phyloP scores from a whole-genome alignment of 2,113 vertebrate genomes.

The Ardeotis arabs region DNA sequence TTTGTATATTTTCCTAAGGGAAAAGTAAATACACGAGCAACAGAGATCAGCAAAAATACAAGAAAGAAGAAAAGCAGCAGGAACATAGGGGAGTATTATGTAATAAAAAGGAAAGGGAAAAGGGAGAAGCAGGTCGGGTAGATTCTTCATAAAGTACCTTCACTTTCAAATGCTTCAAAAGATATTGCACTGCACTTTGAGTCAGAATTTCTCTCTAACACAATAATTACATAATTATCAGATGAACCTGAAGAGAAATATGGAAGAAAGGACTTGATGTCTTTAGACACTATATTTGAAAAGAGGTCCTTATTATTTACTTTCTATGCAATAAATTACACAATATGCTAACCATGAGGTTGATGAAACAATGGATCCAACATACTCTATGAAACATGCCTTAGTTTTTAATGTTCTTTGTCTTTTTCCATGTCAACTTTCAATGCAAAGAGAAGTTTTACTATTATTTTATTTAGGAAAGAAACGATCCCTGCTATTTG shows the following conservation, averaged over 20 bases:
- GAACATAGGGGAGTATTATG: not conserved
- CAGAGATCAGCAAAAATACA: slow-evolving; percentile 42
- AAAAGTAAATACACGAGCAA: slow-evolving; percentile 19
- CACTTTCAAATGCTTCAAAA: not conserved
- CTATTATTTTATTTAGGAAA: not conserved
- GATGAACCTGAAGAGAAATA: not conserved
- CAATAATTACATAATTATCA: not conserved
- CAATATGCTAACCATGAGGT: not conserved
- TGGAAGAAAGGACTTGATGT: not conserved
- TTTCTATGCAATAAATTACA: not conserved
- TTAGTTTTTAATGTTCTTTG: not conserved
- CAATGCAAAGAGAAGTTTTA: not conserved
- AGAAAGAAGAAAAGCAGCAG: slow-evolving; percentile 13
- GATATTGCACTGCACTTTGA: not conserved
- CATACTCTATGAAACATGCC: not conserved
- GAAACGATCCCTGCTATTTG: not conserved
- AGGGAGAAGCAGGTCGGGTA: not conserved
- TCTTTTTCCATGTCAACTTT: not conserved
- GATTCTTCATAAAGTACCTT: not conserved
- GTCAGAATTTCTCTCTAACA: not conserved
- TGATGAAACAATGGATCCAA: not conserved
- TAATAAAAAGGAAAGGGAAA: not conserved
- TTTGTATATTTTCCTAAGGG: slow-evolving; percentile 26
- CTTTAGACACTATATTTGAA: not conserved
- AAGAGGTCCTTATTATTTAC: not conserved